Evolutionary conservation across 2,888 invertebrate genomes (phyloP).

Genomic region (Antitype chi): DNA sequence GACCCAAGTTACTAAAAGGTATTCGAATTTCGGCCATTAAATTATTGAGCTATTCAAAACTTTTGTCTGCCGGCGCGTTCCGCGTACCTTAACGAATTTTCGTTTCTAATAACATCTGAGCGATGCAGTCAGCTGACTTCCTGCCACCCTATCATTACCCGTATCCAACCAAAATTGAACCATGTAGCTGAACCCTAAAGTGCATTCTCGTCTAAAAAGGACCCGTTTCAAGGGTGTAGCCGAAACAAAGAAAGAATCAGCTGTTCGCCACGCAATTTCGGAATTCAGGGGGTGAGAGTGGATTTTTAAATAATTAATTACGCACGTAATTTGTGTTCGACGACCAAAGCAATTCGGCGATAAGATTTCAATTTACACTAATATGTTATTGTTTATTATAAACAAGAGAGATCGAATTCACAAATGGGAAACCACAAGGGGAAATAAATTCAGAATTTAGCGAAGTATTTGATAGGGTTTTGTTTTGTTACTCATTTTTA

Average conservation of each 20-base stretch:
- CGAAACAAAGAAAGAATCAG: conserved; percentile 69
- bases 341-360: conserved; percentile 43
- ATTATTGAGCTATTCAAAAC: conserved; percentile 67
- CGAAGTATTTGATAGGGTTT: background rate
- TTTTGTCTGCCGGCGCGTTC: conserved; percentile 52
- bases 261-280: conserved; percentile 66
- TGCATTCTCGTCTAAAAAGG: background rate
- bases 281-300: conserved; percentile 58
- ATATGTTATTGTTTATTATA: conserved; percentile 45
- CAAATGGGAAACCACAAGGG: background rate
- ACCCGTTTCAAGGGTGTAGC: conserved; percentile 53
- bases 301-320: conserved; percentile 66
- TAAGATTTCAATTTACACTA: conserved; percentile 55
- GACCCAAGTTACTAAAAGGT: conserved; percentile 55
- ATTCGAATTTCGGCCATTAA: conserved; percentile 61
- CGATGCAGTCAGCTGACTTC: conserved; percentile 71
- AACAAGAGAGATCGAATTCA: conserved; percentile 7
- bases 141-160: conserved; percentile 64
- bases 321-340: conserved; percentile 56
- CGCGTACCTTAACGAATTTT: conserved; percentile 60
- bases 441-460: background rate
- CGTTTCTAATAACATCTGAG: conserved; percentile 67
- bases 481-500: conserved; percentile 17
- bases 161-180: conserved; percentile 16
- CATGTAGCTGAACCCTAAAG: background rate